Percentiles rank a stretch among this genome's conserved stretches.
Evolutionary conservation across 2,113 vertebrate genomes (phyloP).

Genomic region (Amblyopsis rosae): DNA sequence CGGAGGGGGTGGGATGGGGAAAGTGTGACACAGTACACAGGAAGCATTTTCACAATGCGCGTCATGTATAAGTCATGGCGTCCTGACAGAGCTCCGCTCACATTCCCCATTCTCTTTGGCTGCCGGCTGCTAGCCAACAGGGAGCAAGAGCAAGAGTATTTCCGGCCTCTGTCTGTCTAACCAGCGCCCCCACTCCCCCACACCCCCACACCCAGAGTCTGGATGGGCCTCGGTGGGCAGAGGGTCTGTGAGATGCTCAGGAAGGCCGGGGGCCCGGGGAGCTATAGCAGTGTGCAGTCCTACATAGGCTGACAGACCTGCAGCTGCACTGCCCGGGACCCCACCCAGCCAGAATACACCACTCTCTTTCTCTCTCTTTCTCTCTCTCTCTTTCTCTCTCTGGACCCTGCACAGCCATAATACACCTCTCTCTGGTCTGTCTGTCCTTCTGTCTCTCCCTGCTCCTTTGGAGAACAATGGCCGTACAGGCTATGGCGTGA

Average conservation of each 20-base stretch:
- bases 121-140: slow-evolving; percentile 61
- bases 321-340: slow-evolving; percentile 64
- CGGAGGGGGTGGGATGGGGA: slow-evolving; percentile 19
- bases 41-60: slow-evolving; percentile 74
- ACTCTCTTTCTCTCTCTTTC: slow-evolving; percentile 11
- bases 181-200: neutral
- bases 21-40: slow-evolving; percentile 55
- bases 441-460: slow-evolving; percentile 33
- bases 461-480: slow-evolving; percentile 74
- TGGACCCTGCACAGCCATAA: slow-evolving; percentile 41
- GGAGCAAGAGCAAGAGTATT: slow-evolving; percentile 67
- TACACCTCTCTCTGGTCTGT: neutral
- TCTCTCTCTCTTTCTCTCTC: slow-evolving; percentile 42
- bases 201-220: slow-evolving; percentile 21
- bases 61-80: slow-evolving; percentile 78
- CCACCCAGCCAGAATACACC: slow-evolving; percentile 45
- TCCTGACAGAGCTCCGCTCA: slow-evolving; percentile 64
- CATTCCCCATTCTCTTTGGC: slow-evolving; percentile 73
- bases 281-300: slow-evolving; percentile 38
- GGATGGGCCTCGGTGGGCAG: slow-evolving; percentile 33
- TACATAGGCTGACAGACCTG: slow-evolving; percentile 73
- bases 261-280: slow-evolving; percentile 28
- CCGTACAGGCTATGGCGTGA: slow-evolving; percentile 69
- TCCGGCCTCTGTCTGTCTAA: slow-evolving; percentile 27
- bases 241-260: slow-evolving; percentile 18